These are phyloP conservation scores for Dynastes grantii DNA, from an alignment of 2,888 invertebrate genomes.

Conservation along the genomic window DNA sequence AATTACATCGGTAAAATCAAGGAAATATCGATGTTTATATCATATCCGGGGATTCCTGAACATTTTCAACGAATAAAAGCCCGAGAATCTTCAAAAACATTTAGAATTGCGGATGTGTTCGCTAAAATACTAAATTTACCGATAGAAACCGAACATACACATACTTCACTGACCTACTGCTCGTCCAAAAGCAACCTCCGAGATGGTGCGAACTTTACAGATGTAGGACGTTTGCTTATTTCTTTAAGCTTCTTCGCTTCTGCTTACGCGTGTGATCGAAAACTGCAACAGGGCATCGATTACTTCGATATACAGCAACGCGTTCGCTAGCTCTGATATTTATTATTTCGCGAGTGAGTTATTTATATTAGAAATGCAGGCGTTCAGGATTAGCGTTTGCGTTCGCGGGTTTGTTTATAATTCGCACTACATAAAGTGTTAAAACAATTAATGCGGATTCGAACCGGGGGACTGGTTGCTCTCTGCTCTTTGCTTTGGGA, in stretches of 20 bases:
- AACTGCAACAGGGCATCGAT: constrained; percentile 11
- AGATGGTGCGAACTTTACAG: not conserved
- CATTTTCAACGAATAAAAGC: no score
- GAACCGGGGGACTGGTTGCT: no score
- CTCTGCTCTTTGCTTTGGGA: not conserved
- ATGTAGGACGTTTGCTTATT: not conserved
- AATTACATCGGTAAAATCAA: no score
- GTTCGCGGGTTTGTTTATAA: constrained; percentile 6
- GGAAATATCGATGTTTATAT: no score
- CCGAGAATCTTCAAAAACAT: no score
- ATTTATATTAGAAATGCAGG: constrained; percentile 14
- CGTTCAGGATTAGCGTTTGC: not conserved
- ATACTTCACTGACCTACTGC: constrained; percentile 25
- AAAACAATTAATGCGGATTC: not conserved
- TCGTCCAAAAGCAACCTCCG: not conserved
- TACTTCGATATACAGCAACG: not conserved
- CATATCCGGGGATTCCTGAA: no score
- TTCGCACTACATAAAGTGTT: constrained; percentile 15
- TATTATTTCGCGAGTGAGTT: constrained; percentile 16
- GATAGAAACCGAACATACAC: no score
- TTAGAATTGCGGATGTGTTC: no score
- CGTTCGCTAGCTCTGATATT: not conserved
- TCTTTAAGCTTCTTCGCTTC: not conserved
- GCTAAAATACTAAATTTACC: no score
- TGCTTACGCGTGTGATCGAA: not conserved